Percentiles rank a stretch among this genome's conserved stretches.
Evolutionary conservation across 2,888 invertebrate genomes (phyloP).

Genomic region (Amorpha juglandis): DNA sequence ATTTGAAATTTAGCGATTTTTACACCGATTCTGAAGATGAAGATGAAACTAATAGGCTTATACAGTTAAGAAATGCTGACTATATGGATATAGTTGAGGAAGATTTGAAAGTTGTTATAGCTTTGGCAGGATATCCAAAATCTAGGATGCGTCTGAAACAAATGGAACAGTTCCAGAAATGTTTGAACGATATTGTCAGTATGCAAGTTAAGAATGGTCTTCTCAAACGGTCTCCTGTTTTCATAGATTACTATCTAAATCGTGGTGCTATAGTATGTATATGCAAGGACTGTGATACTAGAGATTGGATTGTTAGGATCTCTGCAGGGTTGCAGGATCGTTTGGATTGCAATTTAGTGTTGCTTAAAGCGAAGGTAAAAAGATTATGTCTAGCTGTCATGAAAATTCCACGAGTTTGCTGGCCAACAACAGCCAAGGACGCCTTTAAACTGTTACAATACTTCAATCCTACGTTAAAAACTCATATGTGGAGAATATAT

Average conservation of each 20-base stretch:
- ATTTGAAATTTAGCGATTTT: constrained; percentile 64
- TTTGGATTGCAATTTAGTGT: constrained; percentile 64
- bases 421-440: constrained; percentile 69
- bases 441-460: constrained; percentile 74
- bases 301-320: constrained; percentile 72
- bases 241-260: constrained; percentile 72
- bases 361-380: constrained; percentile 67
- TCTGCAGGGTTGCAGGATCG: constrained; percentile 72
- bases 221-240: constrained; percentile 61
- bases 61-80: constrained; percentile 65
- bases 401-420: constrained; percentile 64
- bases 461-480: constrained; percentile 71
- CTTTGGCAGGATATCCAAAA: constrained; percentile 71
- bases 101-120: constrained; percentile 65
- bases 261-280: constrained; percentile 74
- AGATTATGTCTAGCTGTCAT: constrained; percentile 68
- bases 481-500: constrained; percentile 68
- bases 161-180: constrained; percentile 66
- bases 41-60: constrained; percentile 70
- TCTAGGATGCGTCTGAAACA: constrained; percentile 67
- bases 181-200: constrained; percentile 65
- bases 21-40: constrained; percentile 66
- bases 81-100: constrained; percentile 72
- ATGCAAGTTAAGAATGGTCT: constrained; percentile 72
- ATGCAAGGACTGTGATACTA: constrained; percentile 68